Conservation (phyloP, 2,888 invertebrate genomes). For the Eristalinus aeneus region DNA sequence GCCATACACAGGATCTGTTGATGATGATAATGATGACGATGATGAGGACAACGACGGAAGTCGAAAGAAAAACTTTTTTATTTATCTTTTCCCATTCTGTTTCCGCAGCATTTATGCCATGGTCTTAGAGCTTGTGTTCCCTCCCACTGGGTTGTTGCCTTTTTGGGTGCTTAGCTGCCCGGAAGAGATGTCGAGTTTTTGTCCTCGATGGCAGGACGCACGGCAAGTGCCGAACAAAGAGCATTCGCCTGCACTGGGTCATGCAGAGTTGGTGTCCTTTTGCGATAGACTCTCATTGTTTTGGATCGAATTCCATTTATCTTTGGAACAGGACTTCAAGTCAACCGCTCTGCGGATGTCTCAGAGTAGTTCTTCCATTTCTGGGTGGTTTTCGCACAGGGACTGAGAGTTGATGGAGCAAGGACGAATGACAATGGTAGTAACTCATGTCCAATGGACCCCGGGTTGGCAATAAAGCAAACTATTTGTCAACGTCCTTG, state of each 20-base stretch:
- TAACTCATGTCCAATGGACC: neutral
- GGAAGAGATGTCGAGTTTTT: constrained; percentile 6
- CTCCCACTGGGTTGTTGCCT: neutral
- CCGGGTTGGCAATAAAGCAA: neutral
- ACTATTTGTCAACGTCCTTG: constrained; percentile 8
- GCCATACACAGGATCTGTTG: constrained; percentile 1
- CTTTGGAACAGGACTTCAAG: neutral
- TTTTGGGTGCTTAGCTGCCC: neutral
- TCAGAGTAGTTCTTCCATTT: constrained; percentile 11
- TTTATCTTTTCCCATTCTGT: neutral
- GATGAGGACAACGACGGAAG: constrained; percentile 11
- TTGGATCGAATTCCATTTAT: constrained; percentile 17
- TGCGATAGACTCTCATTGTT: neutral
- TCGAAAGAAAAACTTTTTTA: constrained; percentile 1
- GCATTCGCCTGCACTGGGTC: neutral
- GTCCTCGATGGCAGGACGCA: neutral
- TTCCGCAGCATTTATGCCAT: neutral
- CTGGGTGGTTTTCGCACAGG: neutral
- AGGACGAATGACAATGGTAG: neutral
- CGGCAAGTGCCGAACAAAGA: constrained; percentile 5
- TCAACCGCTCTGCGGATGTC: neutral
- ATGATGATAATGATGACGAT: constrained; percentile 27
- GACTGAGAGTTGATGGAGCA: constrained; percentile 16
- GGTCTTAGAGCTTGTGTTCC: neutral
- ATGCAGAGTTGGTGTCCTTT: neutral